Evolutionary conservation across 1,140 invertebrate genomes (phyloP), one percentile per base, ranked within the genome.

Genomic region (Bombus difficillimus): DNA sequence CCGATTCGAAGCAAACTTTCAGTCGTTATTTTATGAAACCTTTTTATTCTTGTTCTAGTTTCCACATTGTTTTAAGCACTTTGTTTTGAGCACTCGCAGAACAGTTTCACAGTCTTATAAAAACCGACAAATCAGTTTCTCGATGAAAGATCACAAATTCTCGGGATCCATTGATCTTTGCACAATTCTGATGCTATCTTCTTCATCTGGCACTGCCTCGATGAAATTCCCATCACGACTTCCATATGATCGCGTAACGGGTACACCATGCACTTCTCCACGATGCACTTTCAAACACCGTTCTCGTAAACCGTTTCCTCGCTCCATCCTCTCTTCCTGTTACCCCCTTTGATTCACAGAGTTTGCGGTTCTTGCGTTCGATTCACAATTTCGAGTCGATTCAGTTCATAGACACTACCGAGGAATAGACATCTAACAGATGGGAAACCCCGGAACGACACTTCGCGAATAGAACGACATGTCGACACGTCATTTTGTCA

Each of bases 241-340:
- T 83, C 81, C 84, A 77, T 89, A 69, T 85, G 79, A 78, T 28
- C 53, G 80, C 62, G 47, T 57, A 57, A 71, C 57, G 62, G 73
- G 83, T 74, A 72, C 85, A 86, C 57, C 66, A 86, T 59, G 66
- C 88, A 90, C 88, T 89, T 77, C 47, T 59, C 2, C 83, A 41
- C 85, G 81, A 86, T 53, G 59, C 88, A 90, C 88, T 89, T 83
- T 78, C 69, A 77, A 90, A 78, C 88, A 90, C 88, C 74, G 69
- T 43, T 78, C 87, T 34, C 34, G 43, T 59, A 37, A 80, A 87
- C 41, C 8, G 32, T 37, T 59, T 68, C 64, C 87, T 89, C 81
- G 82, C 66, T 41, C 37, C 39, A 73, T 72, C 74, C n/a, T 74
- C 62, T 59, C 64, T 68, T 47, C 43, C 66, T 3, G 34, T 9